These are phyloP conservation scores for Pluvianellus socialis DNA, from an alignment of 2,113 vertebrate genomes.

Conservation along the genomic window DNA sequence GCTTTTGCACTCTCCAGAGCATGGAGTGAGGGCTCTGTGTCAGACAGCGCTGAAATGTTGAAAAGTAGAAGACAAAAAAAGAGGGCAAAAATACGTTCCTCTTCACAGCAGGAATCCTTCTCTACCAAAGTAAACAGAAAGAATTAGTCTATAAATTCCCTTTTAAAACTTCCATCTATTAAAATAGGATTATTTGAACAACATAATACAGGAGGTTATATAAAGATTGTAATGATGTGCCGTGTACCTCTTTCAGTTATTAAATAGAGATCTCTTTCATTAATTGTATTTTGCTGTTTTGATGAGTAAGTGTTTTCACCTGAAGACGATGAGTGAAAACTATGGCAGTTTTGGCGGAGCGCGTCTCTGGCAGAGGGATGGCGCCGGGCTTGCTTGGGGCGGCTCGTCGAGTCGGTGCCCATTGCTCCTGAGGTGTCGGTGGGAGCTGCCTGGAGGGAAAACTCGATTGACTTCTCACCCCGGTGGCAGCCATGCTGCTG, in stretches of 20 bases:
- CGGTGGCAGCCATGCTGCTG: background rate
- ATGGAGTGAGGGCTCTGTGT: background rate
- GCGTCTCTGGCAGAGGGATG: background rate
- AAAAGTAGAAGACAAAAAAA: background rate
- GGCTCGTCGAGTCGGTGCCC: background rate
- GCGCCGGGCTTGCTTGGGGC: accelerated
- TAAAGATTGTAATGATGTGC: background rate
- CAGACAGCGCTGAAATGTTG: background rate
- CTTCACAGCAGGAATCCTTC: background rate
- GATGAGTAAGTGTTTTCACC: conserved; percentile 24
- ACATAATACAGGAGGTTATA: background rate
- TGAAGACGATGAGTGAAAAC: background rate
- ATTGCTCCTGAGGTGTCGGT: background rate
- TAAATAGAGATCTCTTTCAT: conserved; percentile 33
- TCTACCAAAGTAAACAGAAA: background rate
- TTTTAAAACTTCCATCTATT: background rate
- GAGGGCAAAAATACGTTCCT: background rate
- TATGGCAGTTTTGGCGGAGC: background rate
- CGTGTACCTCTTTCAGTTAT: background rate
- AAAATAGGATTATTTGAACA: background rate
- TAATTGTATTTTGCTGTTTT: background rate
- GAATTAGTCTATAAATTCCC: background rate
- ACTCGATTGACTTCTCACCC: background rate
- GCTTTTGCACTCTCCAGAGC: background rate
- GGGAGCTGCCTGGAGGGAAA: background rate